Evolutionary conservation across 2,113 vertebrate genomes (phyloP).

Genomic region (Platysteira castanea): DNA sequence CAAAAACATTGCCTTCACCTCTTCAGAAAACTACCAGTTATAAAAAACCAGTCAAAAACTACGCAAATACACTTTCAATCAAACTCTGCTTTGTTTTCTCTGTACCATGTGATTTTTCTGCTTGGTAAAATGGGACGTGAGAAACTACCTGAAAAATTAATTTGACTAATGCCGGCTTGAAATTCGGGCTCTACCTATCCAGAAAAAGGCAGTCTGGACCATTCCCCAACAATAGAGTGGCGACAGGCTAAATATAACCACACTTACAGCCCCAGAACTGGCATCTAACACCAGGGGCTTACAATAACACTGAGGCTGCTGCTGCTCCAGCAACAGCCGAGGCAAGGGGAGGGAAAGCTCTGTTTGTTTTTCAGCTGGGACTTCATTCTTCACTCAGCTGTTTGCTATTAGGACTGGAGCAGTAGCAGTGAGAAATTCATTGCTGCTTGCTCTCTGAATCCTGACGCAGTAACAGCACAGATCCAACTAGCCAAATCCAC

Average conservation of each 20-base stretch:
- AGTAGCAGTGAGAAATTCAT: constrained; percentile 64
- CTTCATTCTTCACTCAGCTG: constrained; percentile 59
- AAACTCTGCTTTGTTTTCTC: background rate
- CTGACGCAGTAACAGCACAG: constrained; percentile 9
- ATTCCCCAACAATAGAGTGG: constrained; percentile 10
- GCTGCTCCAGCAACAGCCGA: background rate
- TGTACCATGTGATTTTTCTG: background rate
- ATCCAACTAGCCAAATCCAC: constrained; percentile 23
- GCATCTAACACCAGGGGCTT: background rate
- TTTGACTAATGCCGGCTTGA: background rate
- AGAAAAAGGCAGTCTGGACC: background rate
- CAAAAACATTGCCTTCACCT: background rate
- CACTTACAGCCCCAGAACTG: background rate
- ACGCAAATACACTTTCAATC: background rate
- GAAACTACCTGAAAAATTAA: background rate
- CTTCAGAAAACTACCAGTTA: background rate
- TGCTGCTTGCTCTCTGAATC: constrained; percentile 37
- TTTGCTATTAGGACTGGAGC: constrained; percentile 64
- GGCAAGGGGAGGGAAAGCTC: background rate
- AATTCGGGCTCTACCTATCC: background rate
- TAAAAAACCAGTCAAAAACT: background rate
- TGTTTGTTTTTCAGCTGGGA: constrained; percentile 36
- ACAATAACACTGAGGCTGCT: constrained; percentile 4
- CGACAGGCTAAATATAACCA: constrained; percentile 11
- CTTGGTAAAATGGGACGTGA: background rate